A percentile compares a stretch with the other conserved stretches of the same genome.
Conservation (phyloP, 2,888 invertebrate species). For the Rhodophaea formosa region DNA sequence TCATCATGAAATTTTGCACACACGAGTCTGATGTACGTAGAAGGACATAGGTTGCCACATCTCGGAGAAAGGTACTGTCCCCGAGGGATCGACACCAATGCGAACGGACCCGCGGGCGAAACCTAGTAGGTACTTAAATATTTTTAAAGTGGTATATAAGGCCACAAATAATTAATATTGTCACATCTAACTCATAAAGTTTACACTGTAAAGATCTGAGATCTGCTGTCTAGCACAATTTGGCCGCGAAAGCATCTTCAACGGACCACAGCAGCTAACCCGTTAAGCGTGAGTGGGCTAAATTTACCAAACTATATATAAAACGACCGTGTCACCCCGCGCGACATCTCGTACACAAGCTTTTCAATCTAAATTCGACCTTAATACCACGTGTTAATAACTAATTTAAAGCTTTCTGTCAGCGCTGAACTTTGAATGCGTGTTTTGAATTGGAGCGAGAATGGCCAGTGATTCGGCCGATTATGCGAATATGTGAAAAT, state of each 20-base stretch:
- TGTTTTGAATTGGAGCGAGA: slow-evolving; percentile 16
- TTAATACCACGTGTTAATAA: slow-evolving; percentile 30
- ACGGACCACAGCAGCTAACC: slow-evolving; percentile 35
- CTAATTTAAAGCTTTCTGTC: slow-evolving; percentile 9
- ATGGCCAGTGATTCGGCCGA: background rate
- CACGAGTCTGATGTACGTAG: no score
- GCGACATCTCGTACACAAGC: slow-evolving; percentile 55
- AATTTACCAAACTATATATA: slow-evolving; percentile 69
- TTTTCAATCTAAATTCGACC: slow-evolving; percentile 34
- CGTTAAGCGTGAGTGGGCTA: slow-evolving; percentile 60
- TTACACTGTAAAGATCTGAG: background rate
- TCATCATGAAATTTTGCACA: no score
- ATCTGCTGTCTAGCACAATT: background rate
- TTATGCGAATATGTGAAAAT: background rate
- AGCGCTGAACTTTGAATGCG: slow-evolving; percentile 1
- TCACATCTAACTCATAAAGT: no score
- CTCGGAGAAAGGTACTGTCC: no score
- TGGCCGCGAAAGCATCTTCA: slow-evolving; percentile 17
- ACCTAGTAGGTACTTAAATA: no score
- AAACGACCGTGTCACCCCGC: slow-evolving; percentile 63
- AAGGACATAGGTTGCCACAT: no score
- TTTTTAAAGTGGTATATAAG: no score
- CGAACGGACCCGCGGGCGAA: no score
- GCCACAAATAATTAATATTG: no score
- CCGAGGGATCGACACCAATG: no score